These are phyloP conservation scores for Eumacrocentrus americanus DNA, from an alignment of 2,888 invertebrate species.

Conservation along the genomic window DNA sequence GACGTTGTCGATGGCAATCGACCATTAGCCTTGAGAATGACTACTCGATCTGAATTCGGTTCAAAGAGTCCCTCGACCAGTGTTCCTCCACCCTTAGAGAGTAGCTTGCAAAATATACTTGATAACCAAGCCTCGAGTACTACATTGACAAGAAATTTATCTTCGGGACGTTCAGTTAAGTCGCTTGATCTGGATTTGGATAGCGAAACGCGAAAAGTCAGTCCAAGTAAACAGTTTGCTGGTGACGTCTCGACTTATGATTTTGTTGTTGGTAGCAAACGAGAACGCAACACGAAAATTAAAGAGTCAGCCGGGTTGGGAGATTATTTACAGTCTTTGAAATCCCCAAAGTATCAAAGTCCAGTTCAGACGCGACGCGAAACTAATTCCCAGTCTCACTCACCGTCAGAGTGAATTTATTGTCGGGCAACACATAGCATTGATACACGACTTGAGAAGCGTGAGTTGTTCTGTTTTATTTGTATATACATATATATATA, in stretches of 20 bases:
- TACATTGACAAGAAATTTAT: neutral
- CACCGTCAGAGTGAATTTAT: neutral
- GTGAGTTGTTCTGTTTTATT: neutral
- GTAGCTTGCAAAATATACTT: conserved; percentile 45
- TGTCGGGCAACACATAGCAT: neutral
- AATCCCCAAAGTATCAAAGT: conserved; percentile 34
- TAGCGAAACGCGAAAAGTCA: neutral
- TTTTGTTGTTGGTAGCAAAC: neutral
- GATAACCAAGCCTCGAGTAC: conserved; percentile 36
- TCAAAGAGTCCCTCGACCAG: conserved; percentile 19
- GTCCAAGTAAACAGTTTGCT: neutral
- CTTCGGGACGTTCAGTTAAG: conserved; percentile 3
- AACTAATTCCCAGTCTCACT: conserved; percentile 27
- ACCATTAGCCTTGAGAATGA: neutral
- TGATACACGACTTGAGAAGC: neutral
- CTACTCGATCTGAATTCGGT: conserved; percentile 1
- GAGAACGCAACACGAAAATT: neutral
- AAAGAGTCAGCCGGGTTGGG: conserved; percentile 43
- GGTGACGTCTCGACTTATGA: neutral
- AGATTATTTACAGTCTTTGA: conserved; percentile 50
- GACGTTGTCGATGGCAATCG: conserved; percentile 1
- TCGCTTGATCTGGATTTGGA: conserved; percentile 12
- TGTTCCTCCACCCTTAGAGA: conserved; percentile 42
- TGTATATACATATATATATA: neutral
- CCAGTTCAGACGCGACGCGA: conserved; percentile 27